phyloP scores from a whole-genome alignment of 2,797 vertebrate genomes.

The Parauchenoglanis ngamensis region DNA sequence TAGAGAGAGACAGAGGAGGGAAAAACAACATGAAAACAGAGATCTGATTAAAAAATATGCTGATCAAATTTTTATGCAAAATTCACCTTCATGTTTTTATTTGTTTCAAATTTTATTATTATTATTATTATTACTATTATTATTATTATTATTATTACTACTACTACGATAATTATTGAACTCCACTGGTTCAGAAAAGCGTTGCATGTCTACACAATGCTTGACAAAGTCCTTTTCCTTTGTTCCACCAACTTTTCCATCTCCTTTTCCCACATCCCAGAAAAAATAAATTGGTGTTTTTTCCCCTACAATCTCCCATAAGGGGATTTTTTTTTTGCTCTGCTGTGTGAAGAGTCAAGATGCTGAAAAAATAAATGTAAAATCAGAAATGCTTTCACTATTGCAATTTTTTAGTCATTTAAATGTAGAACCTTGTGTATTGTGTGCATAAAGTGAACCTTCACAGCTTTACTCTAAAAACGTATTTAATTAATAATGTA shows the following conservation, averaged over 20 bases:
- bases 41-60: background rate
- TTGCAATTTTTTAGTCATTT: background rate
- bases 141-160: background rate
- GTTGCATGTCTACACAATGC: background rate
- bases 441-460: background rate
- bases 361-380: background rate
- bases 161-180: background rate
- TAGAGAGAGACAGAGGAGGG: conserved; percentile 22
- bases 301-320: background rate
- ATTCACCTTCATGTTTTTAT: background rate
- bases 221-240: background rate
- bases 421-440: background rate
- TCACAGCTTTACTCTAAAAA: background rate
- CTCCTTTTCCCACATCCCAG: background rate
- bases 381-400: background rate
- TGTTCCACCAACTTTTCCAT: background rate
- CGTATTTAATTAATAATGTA: background rate
- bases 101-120: too few relatives aligned
- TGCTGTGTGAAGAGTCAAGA: background rate
- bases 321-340: background rate
- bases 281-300: background rate
- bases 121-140: too few relatives aligned
- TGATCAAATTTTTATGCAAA: background rate
- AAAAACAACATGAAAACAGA: conserved; percentile 15
- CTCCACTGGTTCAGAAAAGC: background rate